A percentile compares a stretch with the other conserved stretches of the same genome.
Evolutionary conservation across 2,888 invertebrate species (phyloP).

Genomic region (Pristionchus entomophagus): DNA sequence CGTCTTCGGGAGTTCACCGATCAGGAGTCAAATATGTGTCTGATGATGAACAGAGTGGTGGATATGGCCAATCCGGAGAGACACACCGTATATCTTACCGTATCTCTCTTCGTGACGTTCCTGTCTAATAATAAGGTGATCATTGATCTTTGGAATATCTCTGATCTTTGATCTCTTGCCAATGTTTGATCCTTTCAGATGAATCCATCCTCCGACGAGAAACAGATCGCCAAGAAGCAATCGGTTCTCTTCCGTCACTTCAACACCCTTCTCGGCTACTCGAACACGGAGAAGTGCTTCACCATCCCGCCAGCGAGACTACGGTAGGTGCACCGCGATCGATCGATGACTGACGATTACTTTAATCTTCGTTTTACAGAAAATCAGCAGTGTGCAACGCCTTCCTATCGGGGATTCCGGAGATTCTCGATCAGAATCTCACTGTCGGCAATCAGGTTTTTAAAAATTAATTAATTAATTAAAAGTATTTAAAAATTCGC

Average conservation of each 20-base stretch:
- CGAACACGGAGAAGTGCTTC: conserved; percentile 90
- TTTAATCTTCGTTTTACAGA: conserved; percentile 78
- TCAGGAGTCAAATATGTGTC: conserved; percentile 86
- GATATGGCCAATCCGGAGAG: conserved; percentile 95
- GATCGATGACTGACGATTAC: not conserved
- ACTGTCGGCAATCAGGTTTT: conserved; percentile 90
- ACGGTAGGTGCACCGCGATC: conserved; percentile 79
- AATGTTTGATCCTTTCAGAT: too few species aligned
- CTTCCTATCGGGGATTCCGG: conserved; percentile 91
- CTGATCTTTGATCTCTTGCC: not conserved
- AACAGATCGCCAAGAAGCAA: conserved; percentile 79
- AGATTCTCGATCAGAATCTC: conserved; percentile 93
- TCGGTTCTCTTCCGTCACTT: conserved; percentile 91
- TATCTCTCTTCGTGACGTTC: conserved; percentile 91
- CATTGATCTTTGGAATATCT: not conserved
- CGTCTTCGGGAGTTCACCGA: conserved; percentile 89
- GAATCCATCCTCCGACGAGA: conserved; percentile 69
- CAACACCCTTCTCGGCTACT: conserved; percentile 92
- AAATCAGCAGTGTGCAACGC: conserved; percentile 95
- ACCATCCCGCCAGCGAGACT: conserved; percentile 90
- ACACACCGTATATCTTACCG: conserved; percentile 93
- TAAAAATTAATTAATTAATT: conserved; percentile 66
- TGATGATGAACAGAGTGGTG: conserved; percentile 88
- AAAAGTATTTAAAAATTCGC: conserved; percentile 60
- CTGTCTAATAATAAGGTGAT: conserved; percentile 55